Base-by-base conservation (phyloP, 2,888 invertebrate genomes). In the Idaea dimidiata region DNA sequence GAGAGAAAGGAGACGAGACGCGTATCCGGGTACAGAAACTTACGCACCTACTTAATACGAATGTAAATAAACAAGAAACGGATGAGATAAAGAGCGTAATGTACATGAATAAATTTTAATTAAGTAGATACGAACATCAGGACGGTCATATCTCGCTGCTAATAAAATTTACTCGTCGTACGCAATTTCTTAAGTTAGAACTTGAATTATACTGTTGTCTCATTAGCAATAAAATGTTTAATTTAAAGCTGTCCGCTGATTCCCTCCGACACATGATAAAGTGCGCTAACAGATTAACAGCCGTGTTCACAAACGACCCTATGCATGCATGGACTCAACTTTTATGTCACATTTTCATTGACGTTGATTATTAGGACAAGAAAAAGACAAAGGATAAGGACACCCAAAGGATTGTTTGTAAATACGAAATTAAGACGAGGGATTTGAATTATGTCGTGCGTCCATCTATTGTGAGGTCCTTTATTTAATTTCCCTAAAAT, bases 101-200 rank as follows among this genome's bases (percentile, higher is more conserved):
- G 75, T 76, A 75, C 72, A 74, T 73, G 73, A 76, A 85, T 84
- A 81, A 81, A 82, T 80, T 82, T 82, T 85, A 84, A 82, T 84
- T 84, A 24, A 24, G 24, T 24, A 83, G 79, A 79, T 79, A 73
- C 74, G 75, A 71, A 73, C 67, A 67, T 71, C 72, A 72, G 74
- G 71, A 74, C 71, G 77, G 75, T 79, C 73, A 78, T 79, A 76
- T 77, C 77, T 74, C 75, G 66, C 75, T 75, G 72, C 77, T 74
- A 75, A 77, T 83, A 80, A 80, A 80, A 77, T 77, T 69, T 62
- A 67, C 66, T 60, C 69, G 70, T 65, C 65, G 66, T 67, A 64
- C 65, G 69, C 66, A 68, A 70, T 72, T 70, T 71, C 71, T 70
- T 73, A 57, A 62, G 62, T 62, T 56, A 59, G 57, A 61, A 63